phyloP scores from a whole-genome alignment of 2,888 invertebrate genomes.

The Exocentrus adspersus region DNA sequence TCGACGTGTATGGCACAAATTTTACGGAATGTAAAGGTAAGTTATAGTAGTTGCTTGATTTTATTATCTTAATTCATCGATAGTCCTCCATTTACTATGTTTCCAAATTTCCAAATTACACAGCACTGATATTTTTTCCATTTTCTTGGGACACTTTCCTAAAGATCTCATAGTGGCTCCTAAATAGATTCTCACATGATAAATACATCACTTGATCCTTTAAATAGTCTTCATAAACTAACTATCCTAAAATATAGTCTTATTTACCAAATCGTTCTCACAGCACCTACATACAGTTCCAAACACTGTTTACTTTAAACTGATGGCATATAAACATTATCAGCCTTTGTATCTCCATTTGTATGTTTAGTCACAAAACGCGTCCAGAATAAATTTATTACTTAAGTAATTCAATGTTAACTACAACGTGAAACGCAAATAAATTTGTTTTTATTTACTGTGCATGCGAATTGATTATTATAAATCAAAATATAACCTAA shows the following conservation, averaged over 20 bases:
- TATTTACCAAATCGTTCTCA: not conserved
- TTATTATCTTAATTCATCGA: constrained; percentile 63
- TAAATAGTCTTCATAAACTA: constrained; percentile 13
- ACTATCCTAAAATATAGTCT: constrained; percentile 22
- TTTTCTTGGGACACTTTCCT: constrained; percentile 41
- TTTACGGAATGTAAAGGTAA: constrained; percentile 37
- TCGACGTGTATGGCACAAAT: constrained; percentile 44
- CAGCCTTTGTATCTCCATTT: constrained; percentile 29
- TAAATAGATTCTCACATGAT: constrained; percentile 43
- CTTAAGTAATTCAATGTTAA: constrained; percentile 35
- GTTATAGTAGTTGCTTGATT: constrained; percentile 40
- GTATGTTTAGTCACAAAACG: constrained; percentile 21
- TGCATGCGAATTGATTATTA: constrained; percentile 38
- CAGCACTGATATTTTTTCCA: constrained; percentile 47
- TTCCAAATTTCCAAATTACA: constrained; percentile 76
- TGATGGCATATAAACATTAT: constrained; percentile 25
- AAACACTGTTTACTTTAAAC: constrained; percentile 16
- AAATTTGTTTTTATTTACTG: constrained; percentile 42
- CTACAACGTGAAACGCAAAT: constrained; percentile 47
- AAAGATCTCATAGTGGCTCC: constrained; percentile 47
- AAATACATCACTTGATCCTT: constrained; percentile 54
- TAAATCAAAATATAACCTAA: constrained; percentile 38
- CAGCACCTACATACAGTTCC: constrained; percentile 4
- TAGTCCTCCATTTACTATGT: constrained; percentile 82
- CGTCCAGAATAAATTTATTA: constrained; percentile 33